Evolutionary conservation across 2,888 invertebrate species (phyloP), one percentile per base, ranked within the genome.

Genomic region (Catocala sponsa): DNA sequence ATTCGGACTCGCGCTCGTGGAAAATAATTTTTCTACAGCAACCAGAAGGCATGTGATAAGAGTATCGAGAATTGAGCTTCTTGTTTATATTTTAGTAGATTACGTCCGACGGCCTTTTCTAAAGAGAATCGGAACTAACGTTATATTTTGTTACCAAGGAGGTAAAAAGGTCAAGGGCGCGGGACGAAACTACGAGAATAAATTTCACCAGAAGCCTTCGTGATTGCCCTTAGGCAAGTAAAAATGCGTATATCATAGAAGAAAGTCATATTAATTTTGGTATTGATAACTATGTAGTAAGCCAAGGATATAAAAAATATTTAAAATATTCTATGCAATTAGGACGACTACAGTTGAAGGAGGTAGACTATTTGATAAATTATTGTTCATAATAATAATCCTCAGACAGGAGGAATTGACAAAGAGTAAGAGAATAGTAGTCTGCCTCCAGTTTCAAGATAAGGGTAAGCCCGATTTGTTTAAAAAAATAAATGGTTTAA

Each of bases 91-190:
- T 55, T 50, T 10, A n/a, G 55, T 49, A 41, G 13, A 33, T 55
- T 55, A 55, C 54, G 43, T 41, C 46, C 55, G 43, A 62, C 15
- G 41, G 43, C 15, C 48, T 41, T 62, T 56, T 47, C 13, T 52
- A 56, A 52, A 38, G 47, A 52, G 50, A 32, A 7, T 46, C 33
- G 46, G 11, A 51, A 51, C 44, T 55, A 61, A 55, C 38, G 49
- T 56, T 42, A 62, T 33, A 42, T 54, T n/a, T 54, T 54, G 50
- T 43, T 57, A 42, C 59, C 48, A 42, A 38, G 35, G 7, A 10
- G 32, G 11, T 9, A 15, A 10, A 53, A 61, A 62, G 56, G 62
- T 53, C 62, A 62, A 53, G 62, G 55, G 15, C 48, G 33, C 13
- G 12, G 10, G 12, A 38, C 12, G n/a, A 13, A 15, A 43, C 33